Percentiles rank a stretch among this genome's conserved stretches.
Evolutionary conservation across 2,797 vertebrate genomes (phyloP).

Genomic region (Enteromius viviparus): DNA sequence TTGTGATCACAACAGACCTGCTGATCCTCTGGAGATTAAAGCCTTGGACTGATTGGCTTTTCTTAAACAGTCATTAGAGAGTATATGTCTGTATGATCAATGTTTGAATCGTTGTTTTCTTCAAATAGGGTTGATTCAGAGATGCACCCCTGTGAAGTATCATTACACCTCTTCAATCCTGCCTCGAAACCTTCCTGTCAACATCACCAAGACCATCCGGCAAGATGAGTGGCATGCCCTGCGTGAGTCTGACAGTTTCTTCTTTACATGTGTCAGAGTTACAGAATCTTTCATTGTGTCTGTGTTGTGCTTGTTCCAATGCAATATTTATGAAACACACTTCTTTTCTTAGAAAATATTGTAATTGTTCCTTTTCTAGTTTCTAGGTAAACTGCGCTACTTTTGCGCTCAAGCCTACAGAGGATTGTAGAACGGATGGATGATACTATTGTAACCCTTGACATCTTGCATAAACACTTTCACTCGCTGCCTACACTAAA

Average conservation of each 20-base stretch:
- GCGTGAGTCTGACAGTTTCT: conserved; percentile 80
- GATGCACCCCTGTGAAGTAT: conserved; percentile 90
- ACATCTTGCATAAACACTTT: neutral
- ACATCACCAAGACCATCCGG: conserved; percentile 92
- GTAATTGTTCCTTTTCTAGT: neutral
- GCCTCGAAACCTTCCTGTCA: conserved; percentile 87
- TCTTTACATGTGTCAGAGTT: conserved; percentile 10
- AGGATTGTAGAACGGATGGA: neutral
- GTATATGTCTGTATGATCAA: neutral
- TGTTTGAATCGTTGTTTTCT: conserved; percentile 41
- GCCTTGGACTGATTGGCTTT: neutral
- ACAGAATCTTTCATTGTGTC: neutral
- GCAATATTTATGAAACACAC: neutral
- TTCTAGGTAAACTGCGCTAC: neutral
- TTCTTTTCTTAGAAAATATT: neutral
- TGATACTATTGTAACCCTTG: neutral
- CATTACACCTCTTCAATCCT: conserved; percentile 94
- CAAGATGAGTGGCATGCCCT: conserved; percentile 95
- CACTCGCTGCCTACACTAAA: neutral
- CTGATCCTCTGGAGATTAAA: conserved; percentile 25
- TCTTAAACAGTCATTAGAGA: neutral
- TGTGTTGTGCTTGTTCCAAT: neutral
- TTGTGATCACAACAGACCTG: conserved; percentile 23
- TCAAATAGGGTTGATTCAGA: conserved; percentile 84
- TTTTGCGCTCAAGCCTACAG: neutral